Evolutionary conservation across 2,888 invertebrate species (phyloP), one percentile per base, ranked within the genome.

Genomic region (Agrochola lota): DNA sequence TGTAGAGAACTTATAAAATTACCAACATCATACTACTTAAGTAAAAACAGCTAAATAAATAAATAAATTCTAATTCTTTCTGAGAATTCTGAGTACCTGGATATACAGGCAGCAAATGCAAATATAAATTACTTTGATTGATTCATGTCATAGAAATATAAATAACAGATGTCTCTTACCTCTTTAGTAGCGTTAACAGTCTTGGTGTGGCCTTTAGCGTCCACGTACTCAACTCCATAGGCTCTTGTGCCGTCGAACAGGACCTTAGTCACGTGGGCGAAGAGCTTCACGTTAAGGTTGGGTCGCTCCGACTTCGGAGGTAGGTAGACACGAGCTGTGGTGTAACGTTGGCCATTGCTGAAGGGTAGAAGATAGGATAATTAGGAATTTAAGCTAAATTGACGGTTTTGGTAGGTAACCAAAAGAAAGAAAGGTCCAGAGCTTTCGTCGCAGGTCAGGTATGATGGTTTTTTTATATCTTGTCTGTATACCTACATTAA

Each of bases 291-390:
- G 81, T 97, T 96, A 0, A 98, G 94, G 90, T 98, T 98, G 0
- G 94, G 94, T 6, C 97, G 94, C 62, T 95, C 87, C 2, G 97
- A 95, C 64, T 91, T 90, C 0, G 94, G 93, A 63, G 89, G 87
- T 26, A 95, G 92, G 90, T 96, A 98, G 0, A 97, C 97, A 64
- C 97, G 92, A 0, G 98, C 97, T 60, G 97, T 96, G 77, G 97
- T 97, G 71, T 97, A 94, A 4, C 98, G 95, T 30, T 97, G 97
- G 0, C 98, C 98, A 74, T 97, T 91, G 46, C 97, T 97, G 90
- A 60, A 62, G 17, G 26, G 15, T 0, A 57, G 17, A 72, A 66
- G 7, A 40, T 43, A 43, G 6, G 26, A 63, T 55, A 52, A n/a
- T 30, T 43, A 43, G n/a, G 17, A 60, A 30, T 60, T 60, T 60